These are phyloP conservation scores for Netelia inedita DNA, from an alignment of 2,888 invertebrate genomes.

Conservation along the genomic window DNA sequence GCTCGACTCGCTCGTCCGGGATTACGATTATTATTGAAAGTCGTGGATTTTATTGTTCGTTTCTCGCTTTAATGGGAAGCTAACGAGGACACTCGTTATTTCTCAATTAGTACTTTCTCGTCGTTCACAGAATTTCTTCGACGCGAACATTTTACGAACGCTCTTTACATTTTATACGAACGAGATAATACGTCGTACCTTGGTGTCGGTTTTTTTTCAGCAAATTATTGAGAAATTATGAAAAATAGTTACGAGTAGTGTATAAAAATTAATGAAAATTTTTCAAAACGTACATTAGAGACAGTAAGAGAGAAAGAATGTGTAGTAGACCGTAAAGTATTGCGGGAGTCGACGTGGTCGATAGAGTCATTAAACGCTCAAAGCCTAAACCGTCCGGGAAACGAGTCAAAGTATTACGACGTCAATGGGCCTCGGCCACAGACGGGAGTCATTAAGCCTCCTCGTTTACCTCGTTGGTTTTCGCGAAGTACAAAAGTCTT, in stretches of 20 bases:
- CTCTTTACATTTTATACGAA: not conserved
- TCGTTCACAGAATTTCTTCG: conserved; percentile 5
- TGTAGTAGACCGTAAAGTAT: not conserved
- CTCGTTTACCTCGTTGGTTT: conserved; percentile 47
- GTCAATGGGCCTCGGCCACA: conserved; percentile 28
- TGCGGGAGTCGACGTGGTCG: conserved; percentile 20
- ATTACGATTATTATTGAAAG: not conserved
- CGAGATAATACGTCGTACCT: no score
- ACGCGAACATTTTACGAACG: not conserved
- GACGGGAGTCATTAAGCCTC: conserved; percentile 53
- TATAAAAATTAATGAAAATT: conserved; percentile 17
- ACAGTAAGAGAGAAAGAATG: not conserved
- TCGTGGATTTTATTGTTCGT: no score
- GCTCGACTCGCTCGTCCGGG: not conserved
- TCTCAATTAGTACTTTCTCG: conserved; percentile 39
- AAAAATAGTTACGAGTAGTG: not conserved
- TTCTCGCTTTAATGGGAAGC: no score
- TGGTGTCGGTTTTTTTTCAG: no score
- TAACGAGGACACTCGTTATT: conserved; percentile 32
- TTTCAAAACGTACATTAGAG: not conserved
- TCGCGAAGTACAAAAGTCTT: conserved; percentile 35
- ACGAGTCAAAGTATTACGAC: conserved; percentile 24
- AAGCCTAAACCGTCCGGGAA: conserved; percentile 1
- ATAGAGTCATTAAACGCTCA: conserved; percentile 49
- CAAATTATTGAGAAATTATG: not conserved